phyloP scores from a whole-genome alignment of 2,797 vertebrate genomes.

The Clarias platycephalus region DNA sequence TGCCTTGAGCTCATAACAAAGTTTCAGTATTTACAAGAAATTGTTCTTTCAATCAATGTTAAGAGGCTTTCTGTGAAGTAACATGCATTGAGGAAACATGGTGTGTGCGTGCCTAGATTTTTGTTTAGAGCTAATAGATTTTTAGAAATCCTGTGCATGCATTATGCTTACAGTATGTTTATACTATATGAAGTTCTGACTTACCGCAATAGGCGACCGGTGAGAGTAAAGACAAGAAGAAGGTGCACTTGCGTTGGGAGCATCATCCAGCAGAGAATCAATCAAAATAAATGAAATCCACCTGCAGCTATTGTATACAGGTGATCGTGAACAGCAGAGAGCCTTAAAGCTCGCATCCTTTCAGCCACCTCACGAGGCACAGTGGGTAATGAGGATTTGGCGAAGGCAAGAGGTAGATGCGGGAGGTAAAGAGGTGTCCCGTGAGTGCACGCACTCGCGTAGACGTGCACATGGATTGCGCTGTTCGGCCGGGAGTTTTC shows the following conservation, averaged over 20 bases:
- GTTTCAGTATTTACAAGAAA: neutral
- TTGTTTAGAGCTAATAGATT: neutral
- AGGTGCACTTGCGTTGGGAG: conserved; percentile 66
- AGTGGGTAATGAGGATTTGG: neutral
- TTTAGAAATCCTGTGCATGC: neutral
- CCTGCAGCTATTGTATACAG: conserved; percentile 32
- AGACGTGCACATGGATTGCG: neutral
- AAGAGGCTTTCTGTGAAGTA: neutral
- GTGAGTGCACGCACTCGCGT: neutral
- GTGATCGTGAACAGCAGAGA: neutral
- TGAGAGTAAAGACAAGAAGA: conserved; percentile 71
- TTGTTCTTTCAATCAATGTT: neutral
- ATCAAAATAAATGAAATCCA: conserved; percentile 35
- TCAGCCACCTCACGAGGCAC: neutral
- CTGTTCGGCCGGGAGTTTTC: neutral
- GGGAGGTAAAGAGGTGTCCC: neutral
- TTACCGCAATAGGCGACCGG: conserved; percentile 74
- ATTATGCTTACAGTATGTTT: neutral
- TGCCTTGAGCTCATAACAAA: neutral
- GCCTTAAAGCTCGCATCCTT: conserved; percentile 32
- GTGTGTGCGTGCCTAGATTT: neutral
- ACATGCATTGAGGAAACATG: neutral
- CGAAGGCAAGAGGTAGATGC: conserved; percentile 8
- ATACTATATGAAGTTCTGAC: conserved; percentile 31
- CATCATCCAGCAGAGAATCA: conserved; percentile 62